phyloP scores from a whole-genome alignment of 1,140 invertebrate species.

The Conopomorpha cramerella region DNA sequence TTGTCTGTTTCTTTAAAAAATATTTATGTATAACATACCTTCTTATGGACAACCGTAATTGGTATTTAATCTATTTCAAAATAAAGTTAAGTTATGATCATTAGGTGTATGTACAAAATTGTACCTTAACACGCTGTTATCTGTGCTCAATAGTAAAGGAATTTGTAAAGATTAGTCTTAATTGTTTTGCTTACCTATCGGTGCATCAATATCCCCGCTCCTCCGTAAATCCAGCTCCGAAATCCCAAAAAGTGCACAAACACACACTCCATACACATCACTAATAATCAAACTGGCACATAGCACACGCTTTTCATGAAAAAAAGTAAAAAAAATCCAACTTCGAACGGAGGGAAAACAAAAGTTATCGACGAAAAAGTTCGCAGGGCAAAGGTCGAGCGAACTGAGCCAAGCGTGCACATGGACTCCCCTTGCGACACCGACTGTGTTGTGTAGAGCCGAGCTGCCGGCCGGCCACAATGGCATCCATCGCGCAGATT shows the following conservation, averaged over 20 bases:
- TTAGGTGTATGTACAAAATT: too few species aligned
- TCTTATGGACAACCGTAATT: too few species aligned
- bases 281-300: constrained; percentile 13
- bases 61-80: too few species aligned
- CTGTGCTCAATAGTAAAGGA: too few species aligned
- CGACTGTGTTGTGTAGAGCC: constrained; percentile 21
- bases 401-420: constrained; percentile 16
- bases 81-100: too few species aligned
- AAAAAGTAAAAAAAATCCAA: constrained; percentile 12
- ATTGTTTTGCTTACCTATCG: too few species aligned
- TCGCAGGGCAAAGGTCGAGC: constrained; percentile 15
- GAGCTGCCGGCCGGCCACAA: constrained; percentile 23
- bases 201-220: too few species aligned
- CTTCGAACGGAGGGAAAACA: constrained; percentile 45
- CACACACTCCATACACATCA: constrained; percentile 8
- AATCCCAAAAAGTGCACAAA: constrained; percentile 14
- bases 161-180: too few species aligned
- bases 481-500: constrained; percentile 29
- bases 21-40: too few species aligned
- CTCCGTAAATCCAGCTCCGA: too few species aligned
- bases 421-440: constrained; percentile 14
- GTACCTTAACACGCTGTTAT: too few species aligned
- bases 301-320: constrained; percentile 4
- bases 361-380: constrained; percentile 44
- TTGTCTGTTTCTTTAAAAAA: too few species aligned